Evolutionary conservation across 2,113 vertebrate genomes (phyloP).

Genomic region (Corythoichthys intestinalis): DNA sequence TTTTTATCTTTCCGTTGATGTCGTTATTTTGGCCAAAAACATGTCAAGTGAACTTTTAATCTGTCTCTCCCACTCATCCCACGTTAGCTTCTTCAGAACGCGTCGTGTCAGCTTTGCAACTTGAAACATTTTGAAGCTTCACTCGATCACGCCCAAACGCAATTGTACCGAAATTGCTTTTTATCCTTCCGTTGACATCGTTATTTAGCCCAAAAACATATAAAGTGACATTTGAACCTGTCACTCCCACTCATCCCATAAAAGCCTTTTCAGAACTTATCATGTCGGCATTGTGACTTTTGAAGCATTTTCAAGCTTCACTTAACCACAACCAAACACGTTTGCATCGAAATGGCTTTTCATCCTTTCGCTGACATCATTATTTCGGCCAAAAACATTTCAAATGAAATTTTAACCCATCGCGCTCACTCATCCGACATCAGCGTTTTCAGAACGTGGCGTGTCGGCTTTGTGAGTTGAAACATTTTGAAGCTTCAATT

Average conservation of each 20-base stretch:
- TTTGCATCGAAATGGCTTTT: slow-evolving; percentile 61
- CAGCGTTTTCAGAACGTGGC: too few species aligned
- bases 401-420: slow-evolving; percentile 7
- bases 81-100: too few species aligned
- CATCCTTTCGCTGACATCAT: slow-evolving; percentile 26
- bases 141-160: too few species aligned
- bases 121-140: too few species aligned
- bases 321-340: slow-evolving; percentile 11
- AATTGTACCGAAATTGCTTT: too few species aligned
- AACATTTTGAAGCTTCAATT: too few species aligned
- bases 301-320: slow-evolving; percentile 51
- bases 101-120: too few species aligned
- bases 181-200: too few species aligned
- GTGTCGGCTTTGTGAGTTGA: too few species aligned
- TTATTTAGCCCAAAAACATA: too few species aligned
- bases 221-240: slow-evolving; percentile 13
- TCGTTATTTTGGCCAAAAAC: slow-evolving; percentile 33
- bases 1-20: slow-evolving; percentile 22
- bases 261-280: slow-evolving; percentile 34
- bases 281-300: slow-evolving; percentile 34
- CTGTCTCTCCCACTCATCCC: too few species aligned
- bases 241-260: slow-evolving; percentile 30
- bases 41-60: background rate
- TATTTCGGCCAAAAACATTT: slow-evolving; percentile 26
- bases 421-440: too few species aligned